phyloP scores from a whole-genome alignment of 2,888 invertebrate species.

The Pyrrhosoma nymphula region DNA sequence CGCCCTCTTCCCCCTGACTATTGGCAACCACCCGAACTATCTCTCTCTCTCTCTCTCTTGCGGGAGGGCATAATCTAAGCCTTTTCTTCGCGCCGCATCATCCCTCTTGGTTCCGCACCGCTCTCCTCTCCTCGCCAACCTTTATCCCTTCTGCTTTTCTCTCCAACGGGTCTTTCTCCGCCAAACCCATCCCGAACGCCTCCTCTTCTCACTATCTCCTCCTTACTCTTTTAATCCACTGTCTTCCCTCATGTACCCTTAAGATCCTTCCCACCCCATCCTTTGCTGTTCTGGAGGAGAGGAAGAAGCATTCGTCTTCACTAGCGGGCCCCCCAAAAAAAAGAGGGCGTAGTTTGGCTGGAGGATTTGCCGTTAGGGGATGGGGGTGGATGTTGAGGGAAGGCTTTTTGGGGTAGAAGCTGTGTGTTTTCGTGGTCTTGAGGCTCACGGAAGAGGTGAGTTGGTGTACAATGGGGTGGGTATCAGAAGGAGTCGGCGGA shows the following conservation, averaged over 20 bases:
- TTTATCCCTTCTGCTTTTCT: not conserved
- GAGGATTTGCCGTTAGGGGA: not conserved
- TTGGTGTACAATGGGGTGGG: not conserved
- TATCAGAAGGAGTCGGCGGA: not conserved
- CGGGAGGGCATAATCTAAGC: not conserved
- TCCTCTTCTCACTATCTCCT: not conserved
- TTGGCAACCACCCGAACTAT: conserved; percentile 26
- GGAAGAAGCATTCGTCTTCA: conserved; percentile 14
- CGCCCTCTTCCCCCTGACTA: not conserved
- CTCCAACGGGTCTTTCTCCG: not conserved
- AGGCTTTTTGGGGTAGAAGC: not conserved
- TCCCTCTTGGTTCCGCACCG: not conserved
- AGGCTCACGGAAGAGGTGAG: not conserved
- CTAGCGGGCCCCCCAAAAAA: not conserved
- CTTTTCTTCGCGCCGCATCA: conserved; percentile 3
- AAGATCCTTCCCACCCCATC: not conserved
- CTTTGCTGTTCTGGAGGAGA: not conserved
- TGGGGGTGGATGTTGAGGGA: not conserved
- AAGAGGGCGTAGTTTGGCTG: not conserved
- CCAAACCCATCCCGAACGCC: not conserved
- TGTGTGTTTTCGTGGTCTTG: not conserved
- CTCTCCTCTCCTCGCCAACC: not conserved
- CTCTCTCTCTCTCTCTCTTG: not conserved
- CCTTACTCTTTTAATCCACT: not conserved
- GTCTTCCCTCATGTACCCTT: not conserved